These are phyloP conservation scores for Acrobeloides nanus DNA, from an alignment of 2,888 invertebrate species.

Conservation along the genomic window DNA sequence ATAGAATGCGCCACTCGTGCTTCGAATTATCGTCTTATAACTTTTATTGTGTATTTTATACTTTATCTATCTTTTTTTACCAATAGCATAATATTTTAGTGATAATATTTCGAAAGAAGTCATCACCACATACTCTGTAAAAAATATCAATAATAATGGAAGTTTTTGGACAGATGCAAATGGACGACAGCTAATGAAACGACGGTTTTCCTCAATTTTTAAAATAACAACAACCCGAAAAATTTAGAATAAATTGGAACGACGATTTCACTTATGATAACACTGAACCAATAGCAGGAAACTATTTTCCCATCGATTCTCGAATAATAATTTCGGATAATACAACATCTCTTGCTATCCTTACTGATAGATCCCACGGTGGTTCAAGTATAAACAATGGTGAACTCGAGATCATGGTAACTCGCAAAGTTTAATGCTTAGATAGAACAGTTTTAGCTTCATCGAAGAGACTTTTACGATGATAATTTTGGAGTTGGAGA, in stretches of 20 bases:
- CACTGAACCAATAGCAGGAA: constrained; percentile 6
- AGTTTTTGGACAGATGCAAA: constrained; percentile 7
- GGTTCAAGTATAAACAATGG: constrained; percentile 37
- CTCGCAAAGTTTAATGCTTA: not conserved
- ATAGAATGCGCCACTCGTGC: too few relatives aligned
- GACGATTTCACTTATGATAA: constrained; percentile 3
- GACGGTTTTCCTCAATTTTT: too few relatives aligned
- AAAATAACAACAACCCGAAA: too few relatives aligned
- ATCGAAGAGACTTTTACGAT: constrained; percentile 74
- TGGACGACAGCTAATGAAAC: constrained; percentile 6
- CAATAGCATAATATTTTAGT: too few relatives aligned
- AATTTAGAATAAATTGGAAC: not conserved
- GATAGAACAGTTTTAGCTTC: constrained; percentile 61
- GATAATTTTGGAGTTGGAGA: constrained; percentile 89
- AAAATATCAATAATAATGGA: too few relatives aligned
- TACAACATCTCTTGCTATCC: too few relatives aligned
- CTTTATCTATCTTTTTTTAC: too few relatives aligned
- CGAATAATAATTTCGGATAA: too few relatives aligned
- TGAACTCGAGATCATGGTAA: constrained; percentile 44
- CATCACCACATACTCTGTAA: too few relatives aligned
- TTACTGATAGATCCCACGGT: constrained; percentile 56
- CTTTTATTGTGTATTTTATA: too few relatives aligned
- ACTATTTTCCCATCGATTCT: constrained; percentile 1
- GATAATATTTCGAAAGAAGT: too few relatives aligned
- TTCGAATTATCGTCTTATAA: too few relatives aligned